phyloP scores from a whole-genome alignment of 2,888 invertebrate species.

The Anodontia alba region DNA sequence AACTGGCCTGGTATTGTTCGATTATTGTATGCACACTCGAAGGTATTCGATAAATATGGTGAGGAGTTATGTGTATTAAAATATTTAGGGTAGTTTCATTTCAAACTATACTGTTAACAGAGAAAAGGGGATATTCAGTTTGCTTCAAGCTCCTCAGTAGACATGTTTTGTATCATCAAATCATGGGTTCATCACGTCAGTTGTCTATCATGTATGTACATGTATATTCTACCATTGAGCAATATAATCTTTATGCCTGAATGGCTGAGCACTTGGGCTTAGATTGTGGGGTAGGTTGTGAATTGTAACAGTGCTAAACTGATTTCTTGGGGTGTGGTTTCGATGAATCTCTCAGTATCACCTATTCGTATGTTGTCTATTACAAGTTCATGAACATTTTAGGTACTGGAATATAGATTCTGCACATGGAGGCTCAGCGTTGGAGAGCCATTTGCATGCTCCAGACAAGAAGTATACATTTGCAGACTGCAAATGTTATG shows the following conservation, averaged over 20 bases:
- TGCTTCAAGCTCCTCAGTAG: background rate
- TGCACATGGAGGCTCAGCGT: background rate
- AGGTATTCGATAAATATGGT: too few species aligned
- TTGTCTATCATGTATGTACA: background rate
- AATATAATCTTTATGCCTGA: background rate
- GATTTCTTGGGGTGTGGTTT: background rate
- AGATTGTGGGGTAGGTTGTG: background rate
- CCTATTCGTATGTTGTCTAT: background rate
- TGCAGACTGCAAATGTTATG: background rate
- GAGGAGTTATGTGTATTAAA: too few species aligned
- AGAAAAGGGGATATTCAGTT: background rate
- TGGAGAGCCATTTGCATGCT: background rate
- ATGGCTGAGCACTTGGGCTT: background rate
- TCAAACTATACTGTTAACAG: background rate
- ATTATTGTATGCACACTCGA: too few species aligned
- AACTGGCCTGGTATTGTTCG: too few species aligned
- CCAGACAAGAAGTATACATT: background rate
- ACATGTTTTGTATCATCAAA: background rate
- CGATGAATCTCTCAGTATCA: background rate
- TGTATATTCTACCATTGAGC: background rate
- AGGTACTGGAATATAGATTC: background rate
- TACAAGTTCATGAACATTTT: background rate
- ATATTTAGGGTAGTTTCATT: too few species aligned
- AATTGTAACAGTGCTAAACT: background rate
- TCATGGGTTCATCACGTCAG: background rate